Percentiles rank a stretch among this genome's conserved stretches.
Evolutionary conservation across 2,888 invertebrate species (phyloP).

Genomic region (Drosophila pullipes): DNA sequence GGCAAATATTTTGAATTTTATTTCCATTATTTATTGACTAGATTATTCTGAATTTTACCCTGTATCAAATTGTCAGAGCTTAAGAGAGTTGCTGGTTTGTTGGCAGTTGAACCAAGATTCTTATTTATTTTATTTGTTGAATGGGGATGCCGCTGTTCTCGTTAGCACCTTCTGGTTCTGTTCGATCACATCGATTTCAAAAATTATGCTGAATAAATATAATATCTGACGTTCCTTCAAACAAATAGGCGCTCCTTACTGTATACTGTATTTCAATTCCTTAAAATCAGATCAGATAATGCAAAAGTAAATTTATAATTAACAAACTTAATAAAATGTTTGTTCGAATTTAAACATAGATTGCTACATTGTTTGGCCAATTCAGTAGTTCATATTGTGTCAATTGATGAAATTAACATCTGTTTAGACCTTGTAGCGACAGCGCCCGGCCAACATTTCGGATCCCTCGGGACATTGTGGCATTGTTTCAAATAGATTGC

Average conservation of each 20-base stretch:
- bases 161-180: no score
- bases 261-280: neutral
- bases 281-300: neutral
- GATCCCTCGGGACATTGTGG: conserved; percentile 55
- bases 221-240: neutral
- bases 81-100: neutral
- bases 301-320: neutral
- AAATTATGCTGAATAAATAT: no score
- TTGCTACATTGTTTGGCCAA: neutral
- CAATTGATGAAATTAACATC: neutral
- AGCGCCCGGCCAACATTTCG: conserved; percentile 43
- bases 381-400: neutral
- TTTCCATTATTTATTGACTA: neutral
- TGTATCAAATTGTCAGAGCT: neutral
- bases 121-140: neutral
- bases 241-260: neutral
- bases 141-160: neutral
- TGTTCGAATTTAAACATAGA: conserved; percentile 2
- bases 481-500: conserved; percentile 58
- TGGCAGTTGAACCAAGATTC: neutral
- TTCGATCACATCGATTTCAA: neutral
- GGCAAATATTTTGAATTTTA: neutral
- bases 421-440: conserved; percentile 60
- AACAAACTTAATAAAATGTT: neutral
- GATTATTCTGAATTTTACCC: neutral